These are phyloP conservation scores for Mus spicilegus DNA, from an alignment of 2,113 vertebrate genomes.

Conservation along the genomic window DNA sequence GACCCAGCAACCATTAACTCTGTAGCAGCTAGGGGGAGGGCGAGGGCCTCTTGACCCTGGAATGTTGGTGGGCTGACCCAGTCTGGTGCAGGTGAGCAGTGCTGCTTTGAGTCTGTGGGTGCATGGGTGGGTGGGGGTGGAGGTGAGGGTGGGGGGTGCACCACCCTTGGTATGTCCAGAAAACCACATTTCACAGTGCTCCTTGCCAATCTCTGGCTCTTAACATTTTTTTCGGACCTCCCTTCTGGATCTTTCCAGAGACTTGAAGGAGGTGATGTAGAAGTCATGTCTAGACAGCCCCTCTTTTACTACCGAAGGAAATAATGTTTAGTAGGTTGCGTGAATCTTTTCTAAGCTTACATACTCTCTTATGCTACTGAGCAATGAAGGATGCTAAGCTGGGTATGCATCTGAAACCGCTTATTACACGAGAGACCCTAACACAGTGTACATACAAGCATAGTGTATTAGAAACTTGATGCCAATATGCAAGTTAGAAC, in stretches of 20 bases:
- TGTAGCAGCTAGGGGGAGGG: background rate
- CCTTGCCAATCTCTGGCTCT: too few species aligned
- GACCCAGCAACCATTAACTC: background rate
- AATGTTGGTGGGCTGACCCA: background rate
- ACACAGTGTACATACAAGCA: background rate
- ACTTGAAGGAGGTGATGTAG: background rate
- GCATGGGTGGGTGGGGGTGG: too few species aligned
- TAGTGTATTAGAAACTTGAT: background rate
- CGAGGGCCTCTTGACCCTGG: background rate
- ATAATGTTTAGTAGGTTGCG: background rate
- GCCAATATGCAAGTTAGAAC: background rate
- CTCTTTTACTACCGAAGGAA: conserved; percentile 13
- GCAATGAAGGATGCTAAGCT: conserved; percentile 31
- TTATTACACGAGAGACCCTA: background rate
- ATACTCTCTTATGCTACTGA: background rate
- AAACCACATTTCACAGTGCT: background rate
- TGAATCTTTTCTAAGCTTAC: background rate
- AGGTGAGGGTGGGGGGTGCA: too few species aligned
- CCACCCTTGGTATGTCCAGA: background rate
- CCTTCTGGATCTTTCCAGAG: background rate
- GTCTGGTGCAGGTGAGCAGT: background rate
- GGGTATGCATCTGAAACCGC: background rate
- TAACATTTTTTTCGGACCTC: background rate
- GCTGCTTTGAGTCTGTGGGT: background rate
- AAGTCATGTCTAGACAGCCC: background rate